Percentiles rank a stretch among this genome's conserved stretches.
These are phyloP conservation scores for Charanyca ferruginea DNA, from an alignment of 2,888 invertebrate species.

Conservation along the genomic window DNA sequence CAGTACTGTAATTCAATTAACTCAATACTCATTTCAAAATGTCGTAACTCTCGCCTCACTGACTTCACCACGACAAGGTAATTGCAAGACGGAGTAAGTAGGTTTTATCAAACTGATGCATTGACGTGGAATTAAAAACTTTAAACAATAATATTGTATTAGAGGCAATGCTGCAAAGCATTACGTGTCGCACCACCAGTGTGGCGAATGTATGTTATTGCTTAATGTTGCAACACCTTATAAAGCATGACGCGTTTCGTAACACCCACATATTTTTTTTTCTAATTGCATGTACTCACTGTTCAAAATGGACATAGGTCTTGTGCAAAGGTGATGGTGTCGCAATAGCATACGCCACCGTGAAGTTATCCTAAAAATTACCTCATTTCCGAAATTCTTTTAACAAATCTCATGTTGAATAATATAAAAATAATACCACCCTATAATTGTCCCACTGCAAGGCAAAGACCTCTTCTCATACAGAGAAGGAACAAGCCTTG, in stretches of 20 bases:
- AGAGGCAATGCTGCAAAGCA: neutral
- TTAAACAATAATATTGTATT: conserved; percentile 39
- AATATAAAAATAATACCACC: too few relatives aligned
- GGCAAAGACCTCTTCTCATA: too few relatives aligned
- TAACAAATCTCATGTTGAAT: too few relatives aligned
- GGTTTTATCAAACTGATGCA: conserved; percentile 32
- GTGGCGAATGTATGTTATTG: conserved; percentile 42
- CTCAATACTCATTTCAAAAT: conserved; percentile 32
- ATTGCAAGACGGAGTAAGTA: conserved; percentile 12
- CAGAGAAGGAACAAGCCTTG: too few relatives aligned
- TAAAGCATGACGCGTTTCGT: conserved; percentile 9
- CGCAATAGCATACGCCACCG: too few relatives aligned
- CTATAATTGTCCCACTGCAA: too few relatives aligned
- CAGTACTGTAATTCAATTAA: conserved; percentile 12
- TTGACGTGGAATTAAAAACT: conserved; percentile 33
- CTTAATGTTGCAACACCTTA: conserved; percentile 27
- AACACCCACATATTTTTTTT: conserved; percentile 17
- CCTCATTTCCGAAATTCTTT: too few relatives aligned
- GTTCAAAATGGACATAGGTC: too few relatives aligned
- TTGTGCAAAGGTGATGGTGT: neutral
- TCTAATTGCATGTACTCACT: neutral
- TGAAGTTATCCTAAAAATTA: too few relatives aligned
- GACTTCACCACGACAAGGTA: conserved; percentile 39
- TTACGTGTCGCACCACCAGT: conserved; percentile 24
- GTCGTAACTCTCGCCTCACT: conserved; percentile 52